Evolutionary conservation across 2,797 vertebrate species (phyloP).

Genomic region (Garrulus glandarius): DNA sequence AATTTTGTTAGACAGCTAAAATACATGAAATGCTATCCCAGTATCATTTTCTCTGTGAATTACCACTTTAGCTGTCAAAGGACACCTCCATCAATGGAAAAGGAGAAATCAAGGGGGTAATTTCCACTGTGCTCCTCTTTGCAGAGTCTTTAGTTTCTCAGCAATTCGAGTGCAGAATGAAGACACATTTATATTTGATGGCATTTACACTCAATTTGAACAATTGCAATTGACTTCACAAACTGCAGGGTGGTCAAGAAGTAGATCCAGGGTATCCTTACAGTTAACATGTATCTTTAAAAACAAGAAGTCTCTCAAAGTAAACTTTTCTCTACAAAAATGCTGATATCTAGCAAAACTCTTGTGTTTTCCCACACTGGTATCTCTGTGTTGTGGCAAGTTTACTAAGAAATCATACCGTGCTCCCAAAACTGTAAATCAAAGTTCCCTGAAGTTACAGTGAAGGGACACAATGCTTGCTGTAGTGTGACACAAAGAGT

Average conservation of each 20-base stretch:
- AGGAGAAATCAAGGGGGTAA: slow-evolving; percentile 23
- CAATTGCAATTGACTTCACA: slow-evolving; percentile 9
- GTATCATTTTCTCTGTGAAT: slow-evolving; percentile 38
- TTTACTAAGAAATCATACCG: neutral
- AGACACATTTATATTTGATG: slow-evolving; percentile 1
- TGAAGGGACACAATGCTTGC: neutral
- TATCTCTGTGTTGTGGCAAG: neutral
- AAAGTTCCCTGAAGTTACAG: neutral
- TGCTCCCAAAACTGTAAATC: neutral
- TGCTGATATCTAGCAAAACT: neutral
- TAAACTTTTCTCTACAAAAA: neutral
- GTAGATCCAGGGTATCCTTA: neutral
- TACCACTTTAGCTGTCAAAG: slow-evolving; percentile 36
- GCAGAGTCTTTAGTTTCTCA: neutral
- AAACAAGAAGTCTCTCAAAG: neutral
- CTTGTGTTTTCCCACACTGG: neutral
- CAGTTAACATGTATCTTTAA: neutral
- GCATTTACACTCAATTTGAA: slow-evolving; percentile 11
- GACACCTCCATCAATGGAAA: slow-evolving; percentile 9
- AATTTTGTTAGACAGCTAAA: slow-evolving; percentile 56
- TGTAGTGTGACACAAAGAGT: neutral
- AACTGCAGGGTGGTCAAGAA: neutral
- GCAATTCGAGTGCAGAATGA: slow-evolving; percentile 3
- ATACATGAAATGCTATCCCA: neutral
- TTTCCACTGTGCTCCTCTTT: slow-evolving; percentile 30